phyloP scores from a whole-genome alignment of 2,797 vertebrate genomes.

The Pogonophryne albipinna region DNA sequence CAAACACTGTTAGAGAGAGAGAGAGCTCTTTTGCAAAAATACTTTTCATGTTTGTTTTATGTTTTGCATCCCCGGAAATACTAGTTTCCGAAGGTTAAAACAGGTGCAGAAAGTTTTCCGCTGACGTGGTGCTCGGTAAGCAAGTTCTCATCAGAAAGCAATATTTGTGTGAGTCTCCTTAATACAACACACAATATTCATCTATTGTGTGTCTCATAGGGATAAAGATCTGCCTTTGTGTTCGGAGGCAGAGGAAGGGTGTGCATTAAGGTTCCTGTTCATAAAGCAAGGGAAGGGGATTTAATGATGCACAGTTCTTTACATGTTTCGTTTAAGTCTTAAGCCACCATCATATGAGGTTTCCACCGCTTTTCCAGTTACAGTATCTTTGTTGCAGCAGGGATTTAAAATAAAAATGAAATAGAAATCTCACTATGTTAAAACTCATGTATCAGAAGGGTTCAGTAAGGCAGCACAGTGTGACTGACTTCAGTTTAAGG shows the following conservation, averaged over 20 bases:
- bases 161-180: constrained; percentile 51
- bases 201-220: constrained; percentile 41
- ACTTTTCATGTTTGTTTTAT: not conserved
- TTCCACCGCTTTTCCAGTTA: constrained; percentile 22
- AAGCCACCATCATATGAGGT: constrained; percentile 1
- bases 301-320: constrained; percentile 26
- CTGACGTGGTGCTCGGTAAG: constrained; percentile 27
- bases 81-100: constrained; percentile 37
- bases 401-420: constrained; percentile 20
- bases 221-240: constrained; percentile 59
- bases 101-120: constrained; percentile 30
- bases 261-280: constrained; percentile 30
- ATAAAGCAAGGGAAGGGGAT: not conserved
- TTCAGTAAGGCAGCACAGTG: constrained; percentile 21
- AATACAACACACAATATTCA: constrained; percentile 29
- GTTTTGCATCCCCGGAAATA: constrained; percentile 7
- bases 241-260: constrained; percentile 60
- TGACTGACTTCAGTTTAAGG: constrained; percentile 3
- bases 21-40: not conserved
- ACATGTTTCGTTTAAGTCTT: constrained; percentile 18
- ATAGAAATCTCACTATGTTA: constrained; percentile 16
- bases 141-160: constrained; percentile 54
- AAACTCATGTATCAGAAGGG: constrained; percentile 25
- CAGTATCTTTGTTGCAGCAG: constrained; percentile 3
- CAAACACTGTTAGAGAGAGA: not conserved